phyloP scores from a whole-genome alignment of 1,140 invertebrate species.

The Dendroctonus ponderosae region DNA sequence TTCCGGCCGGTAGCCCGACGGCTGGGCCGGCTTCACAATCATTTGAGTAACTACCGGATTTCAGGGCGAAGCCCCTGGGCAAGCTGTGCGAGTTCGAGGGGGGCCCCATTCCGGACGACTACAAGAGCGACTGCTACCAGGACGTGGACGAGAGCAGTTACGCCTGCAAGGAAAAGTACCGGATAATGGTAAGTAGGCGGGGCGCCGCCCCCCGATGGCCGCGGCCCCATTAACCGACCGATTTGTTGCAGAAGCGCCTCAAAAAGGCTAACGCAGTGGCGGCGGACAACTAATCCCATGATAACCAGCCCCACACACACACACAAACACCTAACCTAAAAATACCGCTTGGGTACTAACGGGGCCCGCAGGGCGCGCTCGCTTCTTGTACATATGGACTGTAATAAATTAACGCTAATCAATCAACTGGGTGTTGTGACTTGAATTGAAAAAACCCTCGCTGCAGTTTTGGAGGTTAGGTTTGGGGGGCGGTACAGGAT shows the following conservation, averaged over 20 bases:
- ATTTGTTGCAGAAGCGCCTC: not conserved
- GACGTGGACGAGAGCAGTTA: conserved; percentile 78
- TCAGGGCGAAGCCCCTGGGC: conserved; percentile 64
- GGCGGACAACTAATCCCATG: not conserved
- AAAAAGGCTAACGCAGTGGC: not conserved
- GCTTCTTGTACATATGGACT: not conserved
- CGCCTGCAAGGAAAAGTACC: conserved; percentile 78
- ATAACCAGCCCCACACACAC: not conserved
- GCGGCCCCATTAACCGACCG: too few species aligned
- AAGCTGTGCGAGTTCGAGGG: conserved; percentile 78
- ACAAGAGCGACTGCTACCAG: conserved; percentile 79
- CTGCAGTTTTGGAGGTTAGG: too few species aligned
- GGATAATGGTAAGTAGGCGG: not conserved
- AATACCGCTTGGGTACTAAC: too few species aligned
- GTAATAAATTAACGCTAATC: not conserved
- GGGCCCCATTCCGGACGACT: conserved; percentile 66
- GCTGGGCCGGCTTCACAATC: too few species aligned
- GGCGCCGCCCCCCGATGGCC: not conserved
- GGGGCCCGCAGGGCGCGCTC: too few species aligned
- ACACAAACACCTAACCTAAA: too few species aligned
- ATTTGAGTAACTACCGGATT: conserved; percentile 7
- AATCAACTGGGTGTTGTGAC: too few species aligned
- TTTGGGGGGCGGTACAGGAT: too few species aligned
- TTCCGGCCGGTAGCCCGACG: too few species aligned
- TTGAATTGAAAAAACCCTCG: too few species aligned